Percentiles rank a stretch among this genome's conserved stretches.
Conservation (phyloP, 2,888 invertebrate genomes). For the Erannis defoliaria region DNA sequence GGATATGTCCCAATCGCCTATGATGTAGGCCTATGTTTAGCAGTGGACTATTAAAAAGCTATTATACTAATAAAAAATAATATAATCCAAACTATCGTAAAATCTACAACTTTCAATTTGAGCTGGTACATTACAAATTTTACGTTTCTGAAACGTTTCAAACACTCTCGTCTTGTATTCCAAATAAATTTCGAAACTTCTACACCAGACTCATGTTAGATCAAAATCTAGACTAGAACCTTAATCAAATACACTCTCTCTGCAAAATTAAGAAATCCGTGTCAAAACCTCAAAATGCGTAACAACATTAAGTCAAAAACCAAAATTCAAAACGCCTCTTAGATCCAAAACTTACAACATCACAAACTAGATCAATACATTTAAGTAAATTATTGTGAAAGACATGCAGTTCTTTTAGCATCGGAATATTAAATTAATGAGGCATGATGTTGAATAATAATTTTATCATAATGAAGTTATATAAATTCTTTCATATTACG, state of each 20-base stretch:
- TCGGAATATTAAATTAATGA: slow-evolving; percentile 33
- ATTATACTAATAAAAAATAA: too few species aligned
- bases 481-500: slow-evolving; percentile 10
- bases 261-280: slow-evolving; percentile 27
- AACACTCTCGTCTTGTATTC: neutral
- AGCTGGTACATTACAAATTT: too few species aligned
- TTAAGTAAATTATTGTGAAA: slow-evolving; percentile 35
- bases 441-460: slow-evolving; percentile 27
- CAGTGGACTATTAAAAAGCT: too few species aligned
- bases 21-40: too few species aligned
- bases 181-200: neutral
- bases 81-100: too few species aligned
- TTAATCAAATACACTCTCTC: slow-evolving; percentile 18
- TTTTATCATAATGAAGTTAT: slow-evolving; percentile 13
- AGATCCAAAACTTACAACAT: slow-evolving; percentile 36
- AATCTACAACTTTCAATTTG: too few species aligned
- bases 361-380: slow-evolving; percentile 40
- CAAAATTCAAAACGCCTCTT: slow-evolving; percentile 27
- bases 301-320: slow-evolving; percentile 38
- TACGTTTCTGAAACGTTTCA: neutral
- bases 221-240: slow-evolving; percentile 12
- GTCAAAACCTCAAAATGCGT: slow-evolving; percentile 27
- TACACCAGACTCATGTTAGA: slow-evolving; percentile 4
- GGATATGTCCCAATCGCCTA: too few species aligned
- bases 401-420: slow-evolving; percentile 21